Evolutionary conservation across 2,113 vertebrate genomes (phyloP).

Genomic region (Natator depressus): DNA sequence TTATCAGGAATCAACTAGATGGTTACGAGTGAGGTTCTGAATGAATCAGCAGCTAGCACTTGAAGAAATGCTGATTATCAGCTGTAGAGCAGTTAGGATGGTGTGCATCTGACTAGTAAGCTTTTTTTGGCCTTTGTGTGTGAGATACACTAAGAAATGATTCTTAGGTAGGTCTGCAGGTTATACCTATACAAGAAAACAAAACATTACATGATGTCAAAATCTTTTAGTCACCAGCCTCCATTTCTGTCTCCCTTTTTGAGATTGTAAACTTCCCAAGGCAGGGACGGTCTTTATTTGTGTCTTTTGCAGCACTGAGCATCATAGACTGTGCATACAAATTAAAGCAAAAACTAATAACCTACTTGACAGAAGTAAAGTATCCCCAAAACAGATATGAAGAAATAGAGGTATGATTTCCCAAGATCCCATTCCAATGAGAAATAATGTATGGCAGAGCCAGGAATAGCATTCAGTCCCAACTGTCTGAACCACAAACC

Average conservation of each 20-base stretch:
- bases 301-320: not conserved
- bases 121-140: not conserved
- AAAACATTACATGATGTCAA: not conserved
- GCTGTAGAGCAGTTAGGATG: not conserved
- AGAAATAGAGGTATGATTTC: not conserved
- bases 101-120: not conserved
- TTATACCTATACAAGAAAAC: not conserved
- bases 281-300: not conserved
- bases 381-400: not conserved
- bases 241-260: not conserved
- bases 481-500: not conserved
- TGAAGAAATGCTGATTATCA: not conserved
- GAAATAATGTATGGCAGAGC: not conserved
- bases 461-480: not conserved
- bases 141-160: not conserved
- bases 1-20: not conserved
- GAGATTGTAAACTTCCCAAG: not conserved
- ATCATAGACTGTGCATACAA: not conserved
- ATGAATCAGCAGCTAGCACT: not conserved
- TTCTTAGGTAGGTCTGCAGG: not conserved
- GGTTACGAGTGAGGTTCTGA: not conserved
- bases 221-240: not conserved
- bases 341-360: not conserved
- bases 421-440: not conserved
- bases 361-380: not conserved